Base-by-base conservation (phyloP, 1,140 invertebrate species). In the Trachymyrmex cornetzi region DNA sequence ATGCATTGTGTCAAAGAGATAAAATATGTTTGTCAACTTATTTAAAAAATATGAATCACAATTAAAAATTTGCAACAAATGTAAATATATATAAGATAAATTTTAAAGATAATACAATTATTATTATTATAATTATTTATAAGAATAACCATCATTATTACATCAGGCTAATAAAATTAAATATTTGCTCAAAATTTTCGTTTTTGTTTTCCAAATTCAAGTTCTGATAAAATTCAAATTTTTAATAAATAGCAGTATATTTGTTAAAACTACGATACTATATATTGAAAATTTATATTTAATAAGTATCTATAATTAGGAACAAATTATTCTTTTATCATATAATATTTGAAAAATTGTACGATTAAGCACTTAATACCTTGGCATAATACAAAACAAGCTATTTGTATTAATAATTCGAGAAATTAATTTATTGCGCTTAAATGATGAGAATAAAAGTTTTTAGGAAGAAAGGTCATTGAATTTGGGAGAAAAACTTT, bases 401-500 rank as follows among this genome's bases (percentile, higher is more conserved):
- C 4, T 24, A 16, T 50, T 27, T 19, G 19, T 59, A 38, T 67
- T 12, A 38, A 59, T 66, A 82, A 74, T 59, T 34, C 19, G 11
- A 24, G 11, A 2, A 82, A 71, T 81, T 69, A 57, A 69, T 55
- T 44, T 3, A 44, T 14, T 44, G 19, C 24, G 24, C 38, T 50
- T 50, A 77, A 84, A 67, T 72, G 53, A 75, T 53, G 61, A 74
- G 59, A 27, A 50, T 44, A 19, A 64, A 66, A 84, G 38, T 69
- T 87, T 50, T 53, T 34, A 19, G 34, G 9, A 14, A 53, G 30
- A 3, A 34, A 59, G n/a, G 27, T 77, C 50, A 74, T 74, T 50
- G 34, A 64, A 27, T 50, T 48, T 30, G 34, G 0, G 22, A 48
- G 3, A 55, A 77, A 74, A 84, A 88, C 77, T 77, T 87, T 77